Evolutionary conservation across 2,888 invertebrate species (phyloP).

Genomic region (Drosophila rellima): DNA sequence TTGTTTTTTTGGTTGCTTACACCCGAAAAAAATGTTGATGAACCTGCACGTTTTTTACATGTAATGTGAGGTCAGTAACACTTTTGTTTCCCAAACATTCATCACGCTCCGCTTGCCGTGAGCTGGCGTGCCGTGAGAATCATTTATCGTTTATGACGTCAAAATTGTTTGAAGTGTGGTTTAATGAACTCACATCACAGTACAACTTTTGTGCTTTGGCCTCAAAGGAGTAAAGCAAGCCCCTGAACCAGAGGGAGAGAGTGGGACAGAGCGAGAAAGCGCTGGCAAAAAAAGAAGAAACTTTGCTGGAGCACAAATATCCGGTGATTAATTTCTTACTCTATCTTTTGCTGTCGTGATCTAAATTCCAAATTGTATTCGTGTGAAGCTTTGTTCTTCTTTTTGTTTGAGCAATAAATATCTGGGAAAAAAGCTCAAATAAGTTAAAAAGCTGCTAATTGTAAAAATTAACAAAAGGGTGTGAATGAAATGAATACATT

Average conservation of each 20-base stretch:
- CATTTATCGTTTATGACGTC: conserved; percentile 69
- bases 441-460: conserved; percentile 26
- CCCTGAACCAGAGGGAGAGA: neutral
- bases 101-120: conserved; percentile 73
- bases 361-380: conserved; percentile 31
- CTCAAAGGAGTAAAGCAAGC: conserved; percentile 4
- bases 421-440: neutral
- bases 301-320: conserved; percentile 27
- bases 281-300: neutral
- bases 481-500: conserved; percentile 17
- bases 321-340: conserved; percentile 28
- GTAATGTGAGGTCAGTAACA: conserved; percentile 81
- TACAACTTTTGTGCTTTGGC: conserved; percentile 10
- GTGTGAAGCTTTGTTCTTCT: conserved; percentile 34
- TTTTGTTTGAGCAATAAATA: neutral
- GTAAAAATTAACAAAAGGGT: conserved; percentile 5
- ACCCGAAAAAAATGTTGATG: conserved; percentile 42
- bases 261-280: neutral
- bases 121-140: conserved; percentile 58
- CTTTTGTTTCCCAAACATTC: conserved; percentile 72
- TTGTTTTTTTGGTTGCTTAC: neutral
- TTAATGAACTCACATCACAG: conserved; percentile 74
- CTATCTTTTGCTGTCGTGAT: conserved; percentile 25
- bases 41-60: conserved; percentile 76
- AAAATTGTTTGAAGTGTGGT: conserved; percentile 52